A percentile compares a stretch with the other conserved stretches of the same genome.
Conservation (phyloP, 2,797 vertebrate genomes). For the Picus viridis region DNA sequence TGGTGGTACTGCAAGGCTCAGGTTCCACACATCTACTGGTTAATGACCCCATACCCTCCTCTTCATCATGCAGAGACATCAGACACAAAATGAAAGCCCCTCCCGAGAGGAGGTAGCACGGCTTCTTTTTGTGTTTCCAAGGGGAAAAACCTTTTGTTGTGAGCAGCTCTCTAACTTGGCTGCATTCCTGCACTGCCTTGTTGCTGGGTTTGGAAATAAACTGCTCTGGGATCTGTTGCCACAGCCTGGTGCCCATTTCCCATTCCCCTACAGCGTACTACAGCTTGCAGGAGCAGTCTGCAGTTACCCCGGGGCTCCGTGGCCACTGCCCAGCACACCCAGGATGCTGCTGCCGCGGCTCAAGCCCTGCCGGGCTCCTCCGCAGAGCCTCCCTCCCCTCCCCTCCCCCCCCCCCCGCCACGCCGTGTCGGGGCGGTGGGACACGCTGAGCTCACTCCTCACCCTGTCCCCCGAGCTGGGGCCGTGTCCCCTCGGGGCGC, state of each 20-base stretch:
- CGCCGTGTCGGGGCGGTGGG: accelerated
- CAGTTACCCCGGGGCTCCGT: neutral
- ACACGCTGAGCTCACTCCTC: neutral
- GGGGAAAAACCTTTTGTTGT: neutral
- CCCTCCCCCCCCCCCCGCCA: neutral
- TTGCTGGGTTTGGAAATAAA: slow-evolving; percentile 45
- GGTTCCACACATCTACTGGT: neutral
- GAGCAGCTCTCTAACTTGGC: slow-evolving; percentile 24
- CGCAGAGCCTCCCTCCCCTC: neutral
- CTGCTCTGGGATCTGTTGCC: slow-evolving; percentile 28
- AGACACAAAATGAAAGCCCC: neutral
- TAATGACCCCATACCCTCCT: neutral
- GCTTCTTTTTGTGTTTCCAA: slow-evolving; percentile 3
- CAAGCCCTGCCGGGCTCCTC: neutral
- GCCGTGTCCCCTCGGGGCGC: neutral
- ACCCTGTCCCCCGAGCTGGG: neutral
- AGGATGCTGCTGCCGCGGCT: neutral
- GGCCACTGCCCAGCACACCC: neutral
- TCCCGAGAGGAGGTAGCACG: neutral
- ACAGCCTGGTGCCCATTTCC: slow-evolving; percentile 29
- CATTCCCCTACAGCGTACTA: neutral
- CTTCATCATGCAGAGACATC: neutral
- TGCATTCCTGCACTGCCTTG: neutral
- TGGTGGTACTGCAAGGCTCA: neutral
- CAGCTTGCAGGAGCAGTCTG: slow-evolving; percentile 29